Evolutionary conservation across 2,113 vertebrate species (phyloP), one percentile per base, ranked within the genome.

Genomic region (Zeus faber): DNA sequence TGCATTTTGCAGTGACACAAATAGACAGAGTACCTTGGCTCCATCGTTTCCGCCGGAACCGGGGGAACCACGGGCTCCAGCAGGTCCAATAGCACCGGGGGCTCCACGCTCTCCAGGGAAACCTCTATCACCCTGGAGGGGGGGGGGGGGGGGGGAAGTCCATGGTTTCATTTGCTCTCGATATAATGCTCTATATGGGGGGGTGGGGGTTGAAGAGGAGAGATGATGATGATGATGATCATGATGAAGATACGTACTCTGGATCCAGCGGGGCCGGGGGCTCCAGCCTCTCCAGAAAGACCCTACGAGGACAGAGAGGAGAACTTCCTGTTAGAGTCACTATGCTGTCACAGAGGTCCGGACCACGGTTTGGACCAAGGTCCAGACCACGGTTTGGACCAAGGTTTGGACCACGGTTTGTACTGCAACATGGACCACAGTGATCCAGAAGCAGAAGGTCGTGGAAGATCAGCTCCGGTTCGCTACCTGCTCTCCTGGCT

Each of bases 41-140:
- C 97, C 97, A 20, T 99, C 97, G 0, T 94, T 97, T 88, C 97
- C 97, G 49, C 91, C 81, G 87, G 93, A 48, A 50, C 96, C 97
- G 0, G 94, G 93, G 80, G 91, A 68, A 46, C 96, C 96, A 37
- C 97, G 96, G 49, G 89, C 76, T 66, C 96, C 97, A 68, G 89
- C 67, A 22, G 94, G 94, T 57, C 97, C 97, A 0, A 82, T 24
- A 10, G 90, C 37, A 0, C 95, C 96, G 67, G 94, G 89, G 39
- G 91, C 88, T 18, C 97, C 96, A 2, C 97, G 96, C 79, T 99
- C 97, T 11, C 97, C 97, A 0, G 94, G 89, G 91, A 97, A 97
- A 74, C 97, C 97, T 93, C 94, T 92, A 83, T 98, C 97, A 0
- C 97, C 97, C 97, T 99, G 22, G 41, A 47, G 18, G 65, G 10